Conservation (phyloP, 64 coral and sea anemone genomes). For the Stichodactyla helianthus region DNA sequence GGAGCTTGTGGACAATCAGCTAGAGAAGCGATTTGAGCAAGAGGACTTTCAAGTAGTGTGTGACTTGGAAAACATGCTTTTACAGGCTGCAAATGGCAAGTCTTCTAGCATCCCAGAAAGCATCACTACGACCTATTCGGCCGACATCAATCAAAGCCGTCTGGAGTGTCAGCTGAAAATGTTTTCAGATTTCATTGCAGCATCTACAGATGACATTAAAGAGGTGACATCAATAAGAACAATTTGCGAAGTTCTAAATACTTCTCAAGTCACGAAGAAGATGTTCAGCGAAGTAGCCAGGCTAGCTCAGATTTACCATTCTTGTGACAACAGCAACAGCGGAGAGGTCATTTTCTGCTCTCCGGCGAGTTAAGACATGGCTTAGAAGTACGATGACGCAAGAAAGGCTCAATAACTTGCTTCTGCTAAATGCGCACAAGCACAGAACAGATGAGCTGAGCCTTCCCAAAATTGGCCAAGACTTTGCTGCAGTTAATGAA, state of each 20-base stretch:
- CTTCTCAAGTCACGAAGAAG: not conserved
- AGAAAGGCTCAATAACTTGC: constrained; percentile 44
- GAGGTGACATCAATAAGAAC: constrained; percentile 20
- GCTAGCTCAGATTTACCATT: constrained; percentile 31
- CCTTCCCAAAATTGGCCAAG: constrained; percentile 33
- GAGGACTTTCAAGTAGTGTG: constrained; percentile 23
- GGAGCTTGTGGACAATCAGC: constrained; percentile 19
- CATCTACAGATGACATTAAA: not conserved
- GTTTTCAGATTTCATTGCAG: constrained; percentile 23
- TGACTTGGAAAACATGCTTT: not conserved
- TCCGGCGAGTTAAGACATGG: constrained; percentile 50
- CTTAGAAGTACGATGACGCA: constrained; percentile 55
- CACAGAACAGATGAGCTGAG: constrained; percentile 32
- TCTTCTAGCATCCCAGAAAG: constrained; percentile 8
- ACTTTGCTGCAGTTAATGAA: constrained; percentile 38
- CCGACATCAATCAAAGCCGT: constrained; percentile 4
- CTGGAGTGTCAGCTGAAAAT: constrained; percentile 24
- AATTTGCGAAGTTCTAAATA: constrained; percentile 43
- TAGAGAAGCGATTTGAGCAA: constrained; percentile 19
- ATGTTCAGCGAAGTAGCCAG: constrained; percentile 41
- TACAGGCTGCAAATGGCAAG: constrained; percentile 30
- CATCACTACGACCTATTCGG: constrained; percentile 11
- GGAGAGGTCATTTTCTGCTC: constrained; percentile 55
- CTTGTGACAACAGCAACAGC: constrained; percentile 64
- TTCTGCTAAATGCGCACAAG: constrained; percentile 50